Evolutionary conservation across 2,797 vertebrate genomes (phyloP).

Genomic region (Urosaurus nigricauda): DNA sequence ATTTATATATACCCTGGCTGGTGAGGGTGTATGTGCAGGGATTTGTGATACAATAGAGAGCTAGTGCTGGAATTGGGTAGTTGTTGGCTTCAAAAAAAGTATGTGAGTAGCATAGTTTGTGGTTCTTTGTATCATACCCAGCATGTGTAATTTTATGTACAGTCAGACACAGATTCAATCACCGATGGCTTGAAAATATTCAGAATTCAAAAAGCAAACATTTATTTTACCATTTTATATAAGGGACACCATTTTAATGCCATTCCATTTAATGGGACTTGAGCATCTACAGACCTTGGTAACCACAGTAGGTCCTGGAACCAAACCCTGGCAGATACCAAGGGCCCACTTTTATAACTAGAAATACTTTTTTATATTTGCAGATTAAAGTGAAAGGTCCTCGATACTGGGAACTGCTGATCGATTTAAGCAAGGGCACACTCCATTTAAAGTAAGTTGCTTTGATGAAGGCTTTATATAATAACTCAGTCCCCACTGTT

Average conservation of each 20-base stretch:
- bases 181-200: too few species aligned
- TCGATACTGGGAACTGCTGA: conserved; percentile 95
- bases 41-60: not conserved
- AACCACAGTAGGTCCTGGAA: too few species aligned
- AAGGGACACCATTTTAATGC: too few species aligned
- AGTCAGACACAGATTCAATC: not conserved
- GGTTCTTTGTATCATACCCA: not conserved
- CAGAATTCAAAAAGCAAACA: too few species aligned
- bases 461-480: not conserved
- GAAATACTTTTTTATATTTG: conserved; percentile 64
- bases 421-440: conserved; percentile 92
- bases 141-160: not conserved
- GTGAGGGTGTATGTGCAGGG: not conserved
- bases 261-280: too few species aligned
- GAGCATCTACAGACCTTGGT: too few species aligned
- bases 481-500: not conserved
- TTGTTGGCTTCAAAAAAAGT: not conserved
- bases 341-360: too few species aligned
- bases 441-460: conserved; percentile 91
- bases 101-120: too few species aligned
- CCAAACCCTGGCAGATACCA: too few species aligned
- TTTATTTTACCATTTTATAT: too few species aligned
- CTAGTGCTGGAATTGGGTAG: not conserved
- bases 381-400: conserved; percentile 98
- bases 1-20: not conserved